Base-by-base conservation (phyloP, 2,797 vertebrate species). In the Spinus pinus region DNA sequence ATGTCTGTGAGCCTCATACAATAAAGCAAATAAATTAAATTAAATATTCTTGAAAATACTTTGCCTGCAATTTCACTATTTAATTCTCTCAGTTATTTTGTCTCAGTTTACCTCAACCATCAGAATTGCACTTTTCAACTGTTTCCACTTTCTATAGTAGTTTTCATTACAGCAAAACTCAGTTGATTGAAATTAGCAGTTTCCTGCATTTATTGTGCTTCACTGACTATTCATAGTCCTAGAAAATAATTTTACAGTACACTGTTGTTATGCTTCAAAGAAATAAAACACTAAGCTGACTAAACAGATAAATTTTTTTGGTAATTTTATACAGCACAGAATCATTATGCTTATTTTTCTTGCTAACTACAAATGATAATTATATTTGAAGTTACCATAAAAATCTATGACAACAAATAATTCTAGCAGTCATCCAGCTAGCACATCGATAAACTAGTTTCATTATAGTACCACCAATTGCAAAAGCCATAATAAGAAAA, bases 361-460 rank as follows among this genome's bases (percentile, higher is more conserved):
- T 86, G 33, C 30, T 94, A 96, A 86, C 93, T 97, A 94, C 74
- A 94, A 96, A 94, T 91, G 17, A 79, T 74, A 97, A 90, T 94
- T 93, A 88, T 62, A 85, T 92, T 81, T 86, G 64, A 95, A 96
- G 73, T 62, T 88, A 84, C 41, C 37, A 91, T 91, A 93, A 97
- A 96, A 97, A 89, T 86, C 71, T 79, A 69, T 93, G 90, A 93
- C 88, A 96, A 67, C 72, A 92, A 95, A 82, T 88, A 93, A 95
- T 88, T 92, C 88, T 93, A 42, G 27, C 31, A 78, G 60, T 71
- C 66, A 66, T 89, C n/a, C 86, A 94, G 86, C 69, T 80, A 92
- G 67, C 42, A 90, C 65, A 88, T 80, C 58, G 1, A 91, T 81
- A 95, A 96, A 96, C 51, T 73, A 94, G n/a, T 97, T 97, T 95